These are phyloP conservation scores for Podotricha telesiphe DNA, from an alignment of 2,888 invertebrate species.

Conservation along the genomic window DNA sequence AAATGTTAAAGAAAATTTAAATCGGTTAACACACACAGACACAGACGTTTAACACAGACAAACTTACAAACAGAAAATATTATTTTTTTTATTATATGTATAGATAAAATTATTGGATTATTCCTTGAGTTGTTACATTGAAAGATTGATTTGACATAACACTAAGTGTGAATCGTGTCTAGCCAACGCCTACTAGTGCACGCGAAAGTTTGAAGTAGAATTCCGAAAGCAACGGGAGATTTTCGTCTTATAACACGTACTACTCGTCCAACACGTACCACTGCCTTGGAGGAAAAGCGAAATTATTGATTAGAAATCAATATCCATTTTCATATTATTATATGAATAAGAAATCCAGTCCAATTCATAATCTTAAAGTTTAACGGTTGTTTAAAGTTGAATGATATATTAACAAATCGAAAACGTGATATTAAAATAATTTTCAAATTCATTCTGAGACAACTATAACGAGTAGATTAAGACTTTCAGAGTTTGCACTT, in stretches of 20 bases:
- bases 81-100: too few relatives aligned
- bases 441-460: background rate
- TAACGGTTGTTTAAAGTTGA: too few relatives aligned
- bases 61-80: too few relatives aligned
- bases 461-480: background rate
- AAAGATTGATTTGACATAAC: background rate
- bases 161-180: background rate
- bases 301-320: slow-evolving; percentile 3
- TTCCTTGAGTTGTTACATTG: background rate
- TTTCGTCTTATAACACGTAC: slow-evolving; percentile 11
- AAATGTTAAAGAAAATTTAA: too few relatives aligned
- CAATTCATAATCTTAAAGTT: too few relatives aligned
- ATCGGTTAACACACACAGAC: too few relatives aligned
- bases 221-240: background rate
- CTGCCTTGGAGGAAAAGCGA: slow-evolving; percentile 5
- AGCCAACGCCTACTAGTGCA: background rate
- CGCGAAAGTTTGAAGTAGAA: background rate
- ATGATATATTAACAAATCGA: too few relatives aligned
- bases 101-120: too few relatives aligned
- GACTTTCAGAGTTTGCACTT: background rate
- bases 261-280: slow-evolving; percentile 16
- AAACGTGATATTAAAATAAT: too few relatives aligned
- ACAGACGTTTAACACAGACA: too few relatives aligned
- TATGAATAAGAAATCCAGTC: background rate
- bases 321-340: background rate